phyloP scores from a whole-genome alignment of 1,140 invertebrate species.

The Cydia strobilella region DNA sequence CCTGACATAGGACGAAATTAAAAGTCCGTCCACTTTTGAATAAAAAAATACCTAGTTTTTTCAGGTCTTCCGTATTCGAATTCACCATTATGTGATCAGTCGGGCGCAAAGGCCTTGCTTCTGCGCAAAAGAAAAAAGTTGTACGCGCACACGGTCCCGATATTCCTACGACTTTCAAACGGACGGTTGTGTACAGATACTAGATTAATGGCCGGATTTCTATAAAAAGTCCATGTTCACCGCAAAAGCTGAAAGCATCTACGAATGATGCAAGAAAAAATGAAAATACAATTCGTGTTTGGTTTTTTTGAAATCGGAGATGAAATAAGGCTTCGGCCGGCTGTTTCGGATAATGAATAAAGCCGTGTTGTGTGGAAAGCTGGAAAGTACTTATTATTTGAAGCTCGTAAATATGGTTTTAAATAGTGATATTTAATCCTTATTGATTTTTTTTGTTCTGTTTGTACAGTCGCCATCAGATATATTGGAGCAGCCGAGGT shows the following conservation, averaged over 20 bases:
- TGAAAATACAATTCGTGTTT: neutral
- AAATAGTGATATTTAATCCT: no score
- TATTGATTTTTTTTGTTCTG: no score
- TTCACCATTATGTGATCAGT: neutral
- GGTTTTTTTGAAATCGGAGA: conserved; percentile 3
- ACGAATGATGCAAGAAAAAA: conserved; percentile 4
- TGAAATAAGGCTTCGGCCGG: neutral
- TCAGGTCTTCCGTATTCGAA: neutral
- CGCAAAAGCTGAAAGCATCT: neutral
- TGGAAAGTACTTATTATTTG: neutral
- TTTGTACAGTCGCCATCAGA: no score
- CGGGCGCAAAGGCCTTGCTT: neutral
- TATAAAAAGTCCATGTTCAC: neutral
- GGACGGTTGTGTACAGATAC: neutral
- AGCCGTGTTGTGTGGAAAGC: neutral
- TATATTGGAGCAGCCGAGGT: no score
- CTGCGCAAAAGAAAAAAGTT: neutral
- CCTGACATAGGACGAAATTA: no score
- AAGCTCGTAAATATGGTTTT: no score
- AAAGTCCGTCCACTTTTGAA: no score
- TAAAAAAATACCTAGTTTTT: no score
- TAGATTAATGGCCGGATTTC: neutral
- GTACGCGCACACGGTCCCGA: neutral
- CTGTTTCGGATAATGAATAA: neutral
- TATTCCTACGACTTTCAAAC: neutral